Conservation (phyloP, 2,888 invertebrate genomes). For the Xylophagus ater region DNA sequence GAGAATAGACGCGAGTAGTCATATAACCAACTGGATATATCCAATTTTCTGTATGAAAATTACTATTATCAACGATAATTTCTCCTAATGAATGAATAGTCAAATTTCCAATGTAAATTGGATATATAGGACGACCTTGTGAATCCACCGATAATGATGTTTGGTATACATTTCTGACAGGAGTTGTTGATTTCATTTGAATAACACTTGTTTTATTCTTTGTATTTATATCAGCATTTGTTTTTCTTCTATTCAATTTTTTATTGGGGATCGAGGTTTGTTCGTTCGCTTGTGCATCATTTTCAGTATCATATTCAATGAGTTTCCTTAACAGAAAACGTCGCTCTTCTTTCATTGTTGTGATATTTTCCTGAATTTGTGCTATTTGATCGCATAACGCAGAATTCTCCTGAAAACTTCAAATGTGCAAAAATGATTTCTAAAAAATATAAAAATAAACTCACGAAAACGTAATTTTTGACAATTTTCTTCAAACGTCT, state of each 20-base stretch:
- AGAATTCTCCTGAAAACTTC: constrained; percentile 59
- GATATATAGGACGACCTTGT: constrained; percentile 58
- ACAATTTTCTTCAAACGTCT: constrained; percentile 50
- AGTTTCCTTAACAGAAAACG: constrained; percentile 68
- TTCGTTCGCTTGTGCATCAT: constrained; percentile 30
- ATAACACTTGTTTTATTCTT: constrained; percentile 20
- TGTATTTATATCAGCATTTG: constrained; percentile 8
- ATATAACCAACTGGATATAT: constrained; percentile 71
- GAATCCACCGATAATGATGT: constrained; percentile 44
- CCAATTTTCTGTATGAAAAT: constrained; percentile 58
- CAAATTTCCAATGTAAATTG: constrained; percentile 53
- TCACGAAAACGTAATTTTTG: constrained; percentile 55
- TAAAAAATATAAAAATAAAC: constrained; percentile 25
- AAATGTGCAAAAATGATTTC: constrained; percentile 6
- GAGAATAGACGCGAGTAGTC: constrained; percentile 63
- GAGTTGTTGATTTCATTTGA: constrained; percentile 28
- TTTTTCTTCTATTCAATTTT: constrained; percentile 7
- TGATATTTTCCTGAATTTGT: constrained; percentile 68
- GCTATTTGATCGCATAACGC: constrained; percentile 82
- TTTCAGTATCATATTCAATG: constrained; percentile 54
- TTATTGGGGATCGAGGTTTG: constrained; percentile 9
- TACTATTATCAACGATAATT: constrained; percentile 53
- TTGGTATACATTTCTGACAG: constrained; percentile 42
- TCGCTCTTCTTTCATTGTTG: constrained; percentile 71
- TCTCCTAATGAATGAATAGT: constrained; percentile 61